A percentile compares a stretch with the other conserved stretches of the same genome.
phyloP scores from a whole-genome alignment of 2,113 vertebrate species.

The Megalops atlanticus region DNA sequence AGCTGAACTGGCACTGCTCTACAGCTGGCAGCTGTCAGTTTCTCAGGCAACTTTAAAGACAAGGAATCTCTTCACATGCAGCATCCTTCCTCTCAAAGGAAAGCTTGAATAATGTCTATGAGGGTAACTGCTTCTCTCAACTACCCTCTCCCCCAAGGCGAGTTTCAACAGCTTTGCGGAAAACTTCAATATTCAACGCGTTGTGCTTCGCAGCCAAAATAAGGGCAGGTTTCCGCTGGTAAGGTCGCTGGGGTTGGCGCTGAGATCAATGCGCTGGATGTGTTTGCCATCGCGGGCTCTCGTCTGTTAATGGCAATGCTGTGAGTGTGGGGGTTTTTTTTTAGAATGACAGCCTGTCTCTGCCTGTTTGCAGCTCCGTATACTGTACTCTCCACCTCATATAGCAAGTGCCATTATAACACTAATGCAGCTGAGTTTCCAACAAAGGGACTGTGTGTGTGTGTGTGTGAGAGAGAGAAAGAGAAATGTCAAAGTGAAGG shows the following conservation, averaged over 20 bases:
- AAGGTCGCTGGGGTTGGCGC: background rate
- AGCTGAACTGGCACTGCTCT: background rate
- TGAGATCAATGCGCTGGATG: constrained; percentile 1
- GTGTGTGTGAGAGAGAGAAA: constrained; percentile 10
- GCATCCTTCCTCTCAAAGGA: background rate
- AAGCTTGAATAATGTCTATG: background rate
- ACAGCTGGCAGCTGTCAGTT: background rate
- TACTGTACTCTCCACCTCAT: constrained; percentile 37
- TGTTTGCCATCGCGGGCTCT: background rate
- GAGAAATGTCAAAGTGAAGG: no score
- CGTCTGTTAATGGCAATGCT: no score
- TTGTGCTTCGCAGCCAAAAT: background rate
- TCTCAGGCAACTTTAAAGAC: background rate
- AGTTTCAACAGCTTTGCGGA: background rate
- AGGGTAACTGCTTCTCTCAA: background rate
- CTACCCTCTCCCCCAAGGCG: background rate
- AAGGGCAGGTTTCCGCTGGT: background rate
- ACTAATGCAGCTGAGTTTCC: constrained; percentile 37
- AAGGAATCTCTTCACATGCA: background rate
- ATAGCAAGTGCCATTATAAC: constrained; percentile 36
- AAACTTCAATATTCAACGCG: background rate
- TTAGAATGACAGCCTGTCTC: constrained; percentile 25
- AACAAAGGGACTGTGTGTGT: constrained; percentile 15
- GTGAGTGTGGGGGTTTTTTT: background rate
- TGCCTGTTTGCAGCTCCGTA: constrained; percentile 39